Percentiles rank a stretch among this genome's conserved stretches.
Conservation (phyloP, 1,140 invertebrate species). For the Zeugodacus cucurbitae region DNA sequence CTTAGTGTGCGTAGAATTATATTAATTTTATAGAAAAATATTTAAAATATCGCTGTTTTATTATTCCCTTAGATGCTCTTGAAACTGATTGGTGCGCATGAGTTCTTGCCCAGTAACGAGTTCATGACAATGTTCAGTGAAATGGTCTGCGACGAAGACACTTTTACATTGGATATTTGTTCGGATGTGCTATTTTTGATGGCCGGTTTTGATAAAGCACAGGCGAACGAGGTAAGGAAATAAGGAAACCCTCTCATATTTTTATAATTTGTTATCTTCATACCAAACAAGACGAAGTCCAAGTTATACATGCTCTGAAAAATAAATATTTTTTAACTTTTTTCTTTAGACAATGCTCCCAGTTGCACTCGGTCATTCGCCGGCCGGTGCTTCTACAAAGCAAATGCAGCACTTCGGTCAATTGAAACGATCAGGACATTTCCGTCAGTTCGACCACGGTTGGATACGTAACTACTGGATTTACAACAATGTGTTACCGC, state of each 20-base stretch:
- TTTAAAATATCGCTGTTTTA: neutral
- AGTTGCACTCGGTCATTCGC: conserved; percentile 79
- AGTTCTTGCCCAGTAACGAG: conserved; percentile 69
- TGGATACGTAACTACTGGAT: conserved; percentile 61
- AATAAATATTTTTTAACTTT: neutral
- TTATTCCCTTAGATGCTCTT: conserved; percentile 51
- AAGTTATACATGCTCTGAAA: neutral
- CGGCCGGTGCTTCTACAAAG: conserved; percentile 81
- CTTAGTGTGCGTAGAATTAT: conserved; percentile 55
- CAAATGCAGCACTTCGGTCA: conserved; percentile 81
- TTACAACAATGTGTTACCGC: conserved; percentile 69
- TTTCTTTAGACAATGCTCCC: conserved; percentile 71
- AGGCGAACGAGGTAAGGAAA: conserved; percentile 69
- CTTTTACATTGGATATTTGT: conserved; percentile 68
- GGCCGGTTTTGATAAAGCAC: conserved; percentile 69
- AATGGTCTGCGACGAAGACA: conserved; percentile 66
- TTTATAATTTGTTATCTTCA: too few species aligned
- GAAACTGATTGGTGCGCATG: conserved; percentile 68
- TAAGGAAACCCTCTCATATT: too few species aligned
- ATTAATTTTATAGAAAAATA: neutral
- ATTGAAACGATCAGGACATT: conserved; percentile 66
- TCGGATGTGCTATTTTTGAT: conserved; percentile 71
- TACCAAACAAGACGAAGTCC: conserved; percentile 23
- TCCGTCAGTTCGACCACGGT: conserved; percentile 68
- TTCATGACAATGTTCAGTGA: conserved; percentile 65